Conservation (phyloP, 1,140 invertebrate genomes). For the Euwallacea similis region DNA sequence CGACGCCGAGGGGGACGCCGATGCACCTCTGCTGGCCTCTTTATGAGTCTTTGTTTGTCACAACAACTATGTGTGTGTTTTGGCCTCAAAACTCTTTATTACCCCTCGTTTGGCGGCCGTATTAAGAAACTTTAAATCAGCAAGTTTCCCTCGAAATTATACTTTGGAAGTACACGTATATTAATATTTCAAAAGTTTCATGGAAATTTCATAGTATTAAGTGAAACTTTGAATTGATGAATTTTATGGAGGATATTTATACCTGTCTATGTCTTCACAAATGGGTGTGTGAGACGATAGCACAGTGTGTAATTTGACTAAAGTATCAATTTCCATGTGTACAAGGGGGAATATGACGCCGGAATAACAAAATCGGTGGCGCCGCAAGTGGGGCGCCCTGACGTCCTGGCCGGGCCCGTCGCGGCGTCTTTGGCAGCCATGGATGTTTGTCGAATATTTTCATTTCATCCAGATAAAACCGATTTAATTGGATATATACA, state of each 20-base stretch:
- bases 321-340: slow-evolving; percentile 22
- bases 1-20: slow-evolving; percentile 21
- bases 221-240: no score
- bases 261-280: no score
- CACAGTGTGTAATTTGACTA: not conserved
- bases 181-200: no score
- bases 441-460: slow-evolving; percentile 29
- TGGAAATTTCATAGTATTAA: no score
- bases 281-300: not conserved
- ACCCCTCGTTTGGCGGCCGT: slow-evolving; percentile 3
- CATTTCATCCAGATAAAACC: slow-evolving; percentile 28
- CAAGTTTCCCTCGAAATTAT: no score
- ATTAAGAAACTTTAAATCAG: no score
- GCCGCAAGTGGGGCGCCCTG: slow-evolving; percentile 14
- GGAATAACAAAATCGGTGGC: slow-evolving; percentile 24
- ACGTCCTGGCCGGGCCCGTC: slow-evolving; percentile 14
- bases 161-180: no score
- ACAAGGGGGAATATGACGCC: slow-evolving; percentile 15
- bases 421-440: slow-evolving; percentile 23
- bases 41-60: slow-evolving; percentile 24
- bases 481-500: slow-evolving; percentile 27
- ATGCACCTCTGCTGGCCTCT: slow-evolving; percentile 23
- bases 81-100: slow-evolving; percentile 11
- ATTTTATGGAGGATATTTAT: no score
- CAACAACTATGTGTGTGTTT: slow-evolving; percentile 18